Conservation (phyloP, 1,140 invertebrate species). For the Drosophila truncata region DNA sequence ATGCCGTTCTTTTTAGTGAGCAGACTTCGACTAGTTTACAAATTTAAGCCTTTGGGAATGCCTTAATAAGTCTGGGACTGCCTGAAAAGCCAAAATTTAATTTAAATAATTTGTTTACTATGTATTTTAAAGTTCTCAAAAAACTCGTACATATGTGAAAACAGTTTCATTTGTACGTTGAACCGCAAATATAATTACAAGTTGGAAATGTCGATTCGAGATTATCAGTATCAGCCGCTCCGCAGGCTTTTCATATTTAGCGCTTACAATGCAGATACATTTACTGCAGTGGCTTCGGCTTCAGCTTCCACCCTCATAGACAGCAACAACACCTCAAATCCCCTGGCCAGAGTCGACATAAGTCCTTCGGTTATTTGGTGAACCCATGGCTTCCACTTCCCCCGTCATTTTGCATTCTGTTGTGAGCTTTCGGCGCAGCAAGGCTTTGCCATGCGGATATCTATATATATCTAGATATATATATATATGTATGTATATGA, state of each 20-base stretch:
- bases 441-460: constrained; percentile 18
- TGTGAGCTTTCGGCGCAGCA: constrained; percentile 45
- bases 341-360: constrained; percentile 71
- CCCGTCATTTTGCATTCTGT: constrained; percentile 42
- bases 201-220: constrained; percentile 26
- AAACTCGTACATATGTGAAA: not conserved
- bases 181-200: constrained; percentile 39
- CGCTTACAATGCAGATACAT: constrained; percentile 50
- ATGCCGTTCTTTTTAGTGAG: not conserved
- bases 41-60: not conserved
- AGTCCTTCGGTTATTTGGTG: constrained; percentile 63
- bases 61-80: not conserved
- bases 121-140: not conserved
- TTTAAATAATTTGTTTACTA: too few relatives aligned
- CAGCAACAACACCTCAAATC: constrained; percentile 48
- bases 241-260: constrained; percentile 33
- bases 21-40: not conserved
- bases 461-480: constrained; percentile 17
- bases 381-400: constrained; percentile 20
- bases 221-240: constrained; percentile 36
- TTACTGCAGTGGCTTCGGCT: constrained; percentile 42
- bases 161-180: not conserved
- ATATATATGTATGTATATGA: constrained; percentile 16
- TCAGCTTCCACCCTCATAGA: not conserved
- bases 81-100: not conserved